Percentiles rank a stretch among this genome's conserved stretches.
These are phyloP conservation scores for Nothocercus julius DNA, from an alignment of 2,113 vertebrate species.

Conservation along the genomic window DNA sequence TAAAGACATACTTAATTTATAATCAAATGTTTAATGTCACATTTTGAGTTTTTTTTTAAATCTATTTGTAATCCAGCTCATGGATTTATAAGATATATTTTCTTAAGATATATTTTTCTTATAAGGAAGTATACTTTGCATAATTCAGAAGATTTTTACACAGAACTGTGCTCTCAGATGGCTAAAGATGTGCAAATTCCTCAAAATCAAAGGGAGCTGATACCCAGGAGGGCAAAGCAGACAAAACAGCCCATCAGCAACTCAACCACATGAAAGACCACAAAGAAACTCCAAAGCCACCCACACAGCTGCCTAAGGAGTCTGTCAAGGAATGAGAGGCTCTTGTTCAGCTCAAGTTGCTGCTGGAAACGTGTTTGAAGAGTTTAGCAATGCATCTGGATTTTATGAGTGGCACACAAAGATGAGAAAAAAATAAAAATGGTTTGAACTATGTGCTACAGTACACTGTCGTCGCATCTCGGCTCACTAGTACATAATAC, in stretches of 20 bases:
- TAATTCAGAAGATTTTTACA: slow-evolving; percentile 60
- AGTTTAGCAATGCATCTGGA: slow-evolving; percentile 50
- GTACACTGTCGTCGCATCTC: not conserved
- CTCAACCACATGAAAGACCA: slow-evolving; percentile 75
- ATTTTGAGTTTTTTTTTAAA: not conserved
- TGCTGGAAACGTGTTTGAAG: slow-evolving; percentile 68
- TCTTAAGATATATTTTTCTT: slow-evolving; percentile 45
- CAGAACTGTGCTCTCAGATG: slow-evolving; percentile 54
- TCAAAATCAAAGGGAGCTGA: slow-evolving; percentile 68
- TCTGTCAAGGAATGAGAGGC: slow-evolving; percentile 64
- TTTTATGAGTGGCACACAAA: slow-evolving; percentile 62
- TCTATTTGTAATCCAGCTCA: not conserved
- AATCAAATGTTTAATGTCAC: not conserved
- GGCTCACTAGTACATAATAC: slow-evolving; percentile 21
- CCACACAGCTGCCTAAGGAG: slow-evolving; percentile 62
- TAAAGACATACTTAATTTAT: not conserved
- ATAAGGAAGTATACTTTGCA: slow-evolving; percentile 42
- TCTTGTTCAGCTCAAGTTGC: slow-evolving; percentile 45
- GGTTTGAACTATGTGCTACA: slow-evolving; percentile 7
- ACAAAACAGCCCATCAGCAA: slow-evolving; percentile 71
- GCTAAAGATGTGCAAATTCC: slow-evolving; percentile 66
- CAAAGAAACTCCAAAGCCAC: slow-evolving; percentile 57
- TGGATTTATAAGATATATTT: slow-evolving; percentile 3
- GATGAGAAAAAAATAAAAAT: slow-evolving; percentile 62
- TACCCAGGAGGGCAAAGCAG: slow-evolving; percentile 61